Evolutionary conservation across 2,797 vertebrate species (phyloP).

Genomic region (Peromyscus melanophrys): DNA sequence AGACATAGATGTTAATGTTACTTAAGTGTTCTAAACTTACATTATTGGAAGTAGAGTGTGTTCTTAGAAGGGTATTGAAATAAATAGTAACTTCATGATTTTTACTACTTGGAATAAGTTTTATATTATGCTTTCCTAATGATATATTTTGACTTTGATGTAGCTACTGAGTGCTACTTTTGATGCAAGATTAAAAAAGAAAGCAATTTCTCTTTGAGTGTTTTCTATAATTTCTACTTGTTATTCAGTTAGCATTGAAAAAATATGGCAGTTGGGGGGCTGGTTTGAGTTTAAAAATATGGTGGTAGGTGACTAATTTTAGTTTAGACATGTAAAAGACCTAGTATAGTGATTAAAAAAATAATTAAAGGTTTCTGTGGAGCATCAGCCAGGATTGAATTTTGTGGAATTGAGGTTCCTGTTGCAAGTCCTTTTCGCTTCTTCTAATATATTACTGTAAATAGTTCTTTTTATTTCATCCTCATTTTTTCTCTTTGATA

Average conservation of each 20-base stretch:
- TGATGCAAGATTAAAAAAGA: conserved; percentile 66
- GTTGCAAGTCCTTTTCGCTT: not conserved
- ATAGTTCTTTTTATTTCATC: not conserved
- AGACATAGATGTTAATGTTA: conserved; percentile 20
- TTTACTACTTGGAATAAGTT: conserved; percentile 30
- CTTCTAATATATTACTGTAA: conserved; percentile 34
- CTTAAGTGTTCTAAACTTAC: conserved; percentile 12
- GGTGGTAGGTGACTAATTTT: not conserved
- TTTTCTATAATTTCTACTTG: conserved; percentile 62
- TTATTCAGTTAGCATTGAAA: conserved; percentile 63
- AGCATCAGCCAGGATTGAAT: conserved; percentile 10
- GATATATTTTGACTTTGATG: conserved; percentile 71
- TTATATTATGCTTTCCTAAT: conserved; percentile 71
- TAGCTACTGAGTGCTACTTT: conserved; percentile 53
- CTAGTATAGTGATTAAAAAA: conserved; percentile 7
- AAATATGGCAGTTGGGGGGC: not conserved
- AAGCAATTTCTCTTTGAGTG: conserved; percentile 66
- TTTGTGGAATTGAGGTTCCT: conserved; percentile 53
- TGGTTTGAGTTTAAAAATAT: conserved; percentile 19
- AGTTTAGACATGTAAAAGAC: conserved; percentile 52
- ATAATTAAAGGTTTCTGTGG: conserved; percentile 50
- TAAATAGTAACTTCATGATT: conserved; percentile 54
- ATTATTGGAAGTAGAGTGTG: conserved; percentile 62
- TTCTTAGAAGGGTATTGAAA: conserved; percentile 34
- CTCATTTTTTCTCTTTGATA: not conserved